Evolutionary conservation across 2,888 invertebrate genomes (phyloP).

Genomic region (Eristalinus aeneus): DNA sequence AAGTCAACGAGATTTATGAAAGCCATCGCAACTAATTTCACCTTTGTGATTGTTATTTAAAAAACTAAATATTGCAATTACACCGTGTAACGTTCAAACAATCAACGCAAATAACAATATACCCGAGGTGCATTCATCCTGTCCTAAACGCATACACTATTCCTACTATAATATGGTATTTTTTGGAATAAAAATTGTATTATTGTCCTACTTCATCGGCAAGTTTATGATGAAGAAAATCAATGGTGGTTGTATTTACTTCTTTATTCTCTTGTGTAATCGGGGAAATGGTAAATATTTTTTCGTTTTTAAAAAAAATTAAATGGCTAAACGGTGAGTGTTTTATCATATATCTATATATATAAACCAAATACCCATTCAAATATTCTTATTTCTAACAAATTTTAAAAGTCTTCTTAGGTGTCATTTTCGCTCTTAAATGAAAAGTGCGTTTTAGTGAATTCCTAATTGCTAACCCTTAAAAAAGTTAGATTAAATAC

Average conservation of each 20-base stretch:
- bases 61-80: constrained; percentile 19
- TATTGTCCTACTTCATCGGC: constrained; percentile 64
- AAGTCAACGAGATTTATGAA: constrained; percentile 35
- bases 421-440: constrained; percentile 47
- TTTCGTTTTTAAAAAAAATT: constrained; percentile 72
- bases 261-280: constrained; percentile 74
- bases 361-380: constrained; percentile 5
- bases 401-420: constrained; percentile 20
- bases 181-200: constrained; percentile 52
- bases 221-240: constrained; percentile 40
- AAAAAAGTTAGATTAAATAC: neutral
- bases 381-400: constrained; percentile 55
- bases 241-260: constrained; percentile 67
- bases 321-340: constrained; percentile 81
- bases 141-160: constrained; percentile 49
- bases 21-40: constrained; percentile 63
- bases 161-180: constrained; percentile 61
- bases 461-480: constrained; percentile 42
- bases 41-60: constrained; percentile 51
- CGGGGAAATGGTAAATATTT: constrained; percentile 78
- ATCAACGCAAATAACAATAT: constrained; percentile 45
- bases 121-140: constrained; percentile 64
- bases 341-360: constrained; percentile 72
- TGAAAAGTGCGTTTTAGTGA: constrained; percentile 62
- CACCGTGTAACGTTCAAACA: constrained; percentile 45